These are phyloP conservation scores for Chlorocebus sabaeus DNA, from an alignment of 2,113 vertebrate genomes.

Conservation along the genomic window DNA sequence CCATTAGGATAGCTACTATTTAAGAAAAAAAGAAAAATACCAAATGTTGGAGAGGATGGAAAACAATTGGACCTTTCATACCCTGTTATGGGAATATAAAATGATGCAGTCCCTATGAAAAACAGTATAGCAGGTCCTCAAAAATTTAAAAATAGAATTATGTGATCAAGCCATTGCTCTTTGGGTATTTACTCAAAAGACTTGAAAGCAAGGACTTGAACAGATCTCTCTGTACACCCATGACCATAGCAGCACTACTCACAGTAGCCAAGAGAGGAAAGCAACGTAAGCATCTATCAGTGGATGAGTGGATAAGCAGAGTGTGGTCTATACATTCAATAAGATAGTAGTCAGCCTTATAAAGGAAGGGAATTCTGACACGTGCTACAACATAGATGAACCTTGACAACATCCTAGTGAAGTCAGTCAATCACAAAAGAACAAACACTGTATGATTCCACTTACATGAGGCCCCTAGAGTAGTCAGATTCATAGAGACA, in stretches of 20 bases:
- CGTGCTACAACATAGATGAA: not conserved
- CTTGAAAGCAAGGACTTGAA: not conserved
- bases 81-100: not conserved
- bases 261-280: not conserved
- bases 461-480: not conserved
- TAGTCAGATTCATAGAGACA: not conserved
- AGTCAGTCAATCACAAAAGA: not conserved
- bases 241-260: not conserved
- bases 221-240: not conserved
- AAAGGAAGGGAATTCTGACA: not conserved
- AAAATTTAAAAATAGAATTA: not conserved
- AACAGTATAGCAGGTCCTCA: not conserved
- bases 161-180: not conserved
- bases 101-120: not conserved
- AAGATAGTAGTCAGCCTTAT: not conserved
- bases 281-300: not conserved
- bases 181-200: not conserved
- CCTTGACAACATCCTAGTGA: not conserved
- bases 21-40: not conserved
- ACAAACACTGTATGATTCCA: not conserved
- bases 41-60: not conserved
- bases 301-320: not conserved
- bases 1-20: not conserved
- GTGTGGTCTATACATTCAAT: not conserved
- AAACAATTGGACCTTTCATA: not conserved